Evolutionary conservation across 2,113 vertebrate species (phyloP), one percentile per base, ranked within the genome.

Genomic region (Spilogale gracilis): DNA sequence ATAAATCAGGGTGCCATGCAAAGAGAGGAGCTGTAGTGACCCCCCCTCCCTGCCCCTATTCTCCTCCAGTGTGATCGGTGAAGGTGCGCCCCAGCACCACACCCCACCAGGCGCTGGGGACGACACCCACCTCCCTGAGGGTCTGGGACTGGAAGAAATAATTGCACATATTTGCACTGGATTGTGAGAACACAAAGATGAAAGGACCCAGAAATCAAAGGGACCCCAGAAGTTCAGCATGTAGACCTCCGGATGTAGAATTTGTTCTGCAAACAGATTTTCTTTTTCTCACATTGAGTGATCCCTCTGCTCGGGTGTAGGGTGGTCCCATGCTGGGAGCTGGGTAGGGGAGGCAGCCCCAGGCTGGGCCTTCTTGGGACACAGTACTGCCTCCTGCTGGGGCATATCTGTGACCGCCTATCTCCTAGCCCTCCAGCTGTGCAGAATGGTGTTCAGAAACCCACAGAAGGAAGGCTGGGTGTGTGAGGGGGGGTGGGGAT

Each of bases 141-240:
- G 43, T 9, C 9, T 20, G 38, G 63, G n/a, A 17, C 60, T 30
- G 30, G 43, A 69, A 90, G 65, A 76, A 89, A 63, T 8, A 76
- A 71, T 11, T 60, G 38, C 7, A 2, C 3, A 6, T 81, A 83
- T 56, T 88, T 63, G 63, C 45, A 23, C 38, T 54, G 4, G 76
- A 32, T 69, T 78, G 69, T 45, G 52, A 91, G 38, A 48, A 78
- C 56, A 56, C 45, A 48, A 69, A 81, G 88, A 85, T 86, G 20
- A 81, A 90, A 92, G 83, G 54, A 67, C 50, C 74, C 45, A 48
- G 63, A 86, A 80, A 92, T 90, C 74, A 95, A 89, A 95, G 89
- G 48, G 60, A 23, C 23, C 20, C 32, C n/a, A 16, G n/a, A 58
- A 82, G 18, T 25, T 50, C 56, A 3, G 93, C 4, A 17, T 71